Evolutionary conservation across 2,113 vertebrate genomes (phyloP).

Genomic region (Galeopterus variegatus): DNA sequence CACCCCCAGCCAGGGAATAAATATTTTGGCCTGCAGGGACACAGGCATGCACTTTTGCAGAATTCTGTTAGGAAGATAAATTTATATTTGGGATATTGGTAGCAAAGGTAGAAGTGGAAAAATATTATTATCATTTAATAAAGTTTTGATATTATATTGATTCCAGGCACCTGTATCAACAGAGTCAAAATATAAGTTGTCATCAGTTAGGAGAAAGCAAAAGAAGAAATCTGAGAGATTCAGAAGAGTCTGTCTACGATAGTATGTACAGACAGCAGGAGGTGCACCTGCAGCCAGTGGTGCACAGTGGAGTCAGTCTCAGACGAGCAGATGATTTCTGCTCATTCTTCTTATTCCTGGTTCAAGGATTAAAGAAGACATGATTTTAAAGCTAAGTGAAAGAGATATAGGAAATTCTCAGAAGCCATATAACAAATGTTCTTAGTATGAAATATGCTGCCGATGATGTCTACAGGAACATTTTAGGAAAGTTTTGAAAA

Average conservation of each 20-base stretch:
- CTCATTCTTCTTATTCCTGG: not conserved
- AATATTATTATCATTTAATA: not conserved
- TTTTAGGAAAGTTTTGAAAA: not conserved
- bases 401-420: not conserved
- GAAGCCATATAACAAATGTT: not conserved
- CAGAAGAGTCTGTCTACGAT: not conserved
- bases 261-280: fast-evolving
- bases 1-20: not conserved
- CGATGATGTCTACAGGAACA: not conserved
- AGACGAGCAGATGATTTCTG: not conserved
- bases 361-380: not conserved
- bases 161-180: not conserved
- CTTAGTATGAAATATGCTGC: not conserved
- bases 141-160: not conserved
- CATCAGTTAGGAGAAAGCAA: not conserved
- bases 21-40: not conserved
- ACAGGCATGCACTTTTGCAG: not conserved
- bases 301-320: no score
- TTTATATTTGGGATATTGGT: not conserved
- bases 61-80: not conserved
- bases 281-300: fast-evolving
- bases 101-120: not conserved
- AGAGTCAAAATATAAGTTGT: not conserved
- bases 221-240: not conserved
- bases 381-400: not conserved